Conservation (phyloP, 1,140 invertebrate genomes). For the Heliconius melpomene region DNA sequence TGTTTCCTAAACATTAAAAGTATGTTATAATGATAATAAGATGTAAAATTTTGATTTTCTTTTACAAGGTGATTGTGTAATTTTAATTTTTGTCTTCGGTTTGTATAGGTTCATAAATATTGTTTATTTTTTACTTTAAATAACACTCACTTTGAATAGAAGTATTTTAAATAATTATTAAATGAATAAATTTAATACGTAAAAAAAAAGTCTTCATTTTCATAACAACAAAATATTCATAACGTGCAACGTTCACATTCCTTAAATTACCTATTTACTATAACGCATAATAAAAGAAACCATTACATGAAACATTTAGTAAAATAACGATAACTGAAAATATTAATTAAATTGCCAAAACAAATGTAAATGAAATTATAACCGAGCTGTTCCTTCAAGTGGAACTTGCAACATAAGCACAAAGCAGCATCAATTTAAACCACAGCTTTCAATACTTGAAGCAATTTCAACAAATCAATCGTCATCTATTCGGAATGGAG, state of each 20-base stretch:
- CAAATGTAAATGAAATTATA: neutral
- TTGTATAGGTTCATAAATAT: too few species aligned
- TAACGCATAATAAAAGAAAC: neutral
- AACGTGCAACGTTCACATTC: neutral
- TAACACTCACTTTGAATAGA: too few species aligned
- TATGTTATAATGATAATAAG: too few species aligned
- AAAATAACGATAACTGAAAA: neutral
- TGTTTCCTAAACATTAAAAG: too few species aligned
- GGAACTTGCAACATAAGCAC: neutral
- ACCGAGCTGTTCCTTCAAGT: neutral
- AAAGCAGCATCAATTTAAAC: slow-evolving; percentile 16
- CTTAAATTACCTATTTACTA: neutral
- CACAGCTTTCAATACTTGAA: slow-evolving; percentile 17
- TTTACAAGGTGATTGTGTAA: too few species aligned
- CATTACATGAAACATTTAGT: neutral
- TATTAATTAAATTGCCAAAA: neutral
- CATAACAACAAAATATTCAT: neutral
- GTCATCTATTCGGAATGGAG: slow-evolving; percentile 57
- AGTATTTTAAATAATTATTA: too few species aligned
- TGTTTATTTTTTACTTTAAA: too few species aligned
- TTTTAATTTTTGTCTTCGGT: too few species aligned
- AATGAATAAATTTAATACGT: too few species aligned
- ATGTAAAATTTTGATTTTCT: too few species aligned
- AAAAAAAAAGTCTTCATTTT: neutral
- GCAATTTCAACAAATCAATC: slow-evolving; percentile 58